Base-by-base conservation (phyloP, 2,113 vertebrate genomes). In the Dasypus novemcinctus region DNA sequence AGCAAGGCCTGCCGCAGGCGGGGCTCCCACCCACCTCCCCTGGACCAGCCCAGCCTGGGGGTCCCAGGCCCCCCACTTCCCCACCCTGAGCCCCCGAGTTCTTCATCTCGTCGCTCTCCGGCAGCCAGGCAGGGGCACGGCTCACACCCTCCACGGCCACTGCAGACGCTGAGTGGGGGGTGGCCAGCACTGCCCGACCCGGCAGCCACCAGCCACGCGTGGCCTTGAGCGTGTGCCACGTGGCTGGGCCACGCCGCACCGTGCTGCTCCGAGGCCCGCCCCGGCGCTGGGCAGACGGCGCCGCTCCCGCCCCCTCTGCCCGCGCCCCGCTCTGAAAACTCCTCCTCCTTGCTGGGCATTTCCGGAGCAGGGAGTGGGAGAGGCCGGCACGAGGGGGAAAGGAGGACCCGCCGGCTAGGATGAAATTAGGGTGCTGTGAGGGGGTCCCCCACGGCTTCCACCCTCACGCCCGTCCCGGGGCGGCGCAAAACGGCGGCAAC, bases 31-130 rank as follows among this genome's bases (percentile, higher is more conserved):
- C 1, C 20, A 3, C 10, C 61, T 38, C 23, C 23, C 3, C 75
- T 0, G 15, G 46, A 20, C 82, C 27, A 5, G 43, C 43, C 3
- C 17, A 12, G 21, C 29, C 21, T 0, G 0, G 27, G 7, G 4
- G 36, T 4, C 43, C 59, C 33, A 49, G 49, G 41, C 33, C 14
- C 29, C 49, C 27, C 29, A 15, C 17, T 29, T n/a, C 15, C 59
- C 10, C 0, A 0, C 25, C 18, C 0, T 12, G 68, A 31, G 0
- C 31, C 33, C 57, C 66, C 7, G 17, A 0, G 0, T 4, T 31
- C 54, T 8, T 43, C 61, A 4, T 4, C 29, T 17, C 43, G 23
- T 64, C 4, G 3, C 36, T 33, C 4, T 23, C 82, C 41, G 2
- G 84, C 66, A 29, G 49, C 49, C 54, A 10, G 4, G n/a, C 54